Percentiles rank a stretch among this genome's conserved stretches.
Conservation (phyloP, 1,140 invertebrate genomes). For the Colletes gigas region DNA sequence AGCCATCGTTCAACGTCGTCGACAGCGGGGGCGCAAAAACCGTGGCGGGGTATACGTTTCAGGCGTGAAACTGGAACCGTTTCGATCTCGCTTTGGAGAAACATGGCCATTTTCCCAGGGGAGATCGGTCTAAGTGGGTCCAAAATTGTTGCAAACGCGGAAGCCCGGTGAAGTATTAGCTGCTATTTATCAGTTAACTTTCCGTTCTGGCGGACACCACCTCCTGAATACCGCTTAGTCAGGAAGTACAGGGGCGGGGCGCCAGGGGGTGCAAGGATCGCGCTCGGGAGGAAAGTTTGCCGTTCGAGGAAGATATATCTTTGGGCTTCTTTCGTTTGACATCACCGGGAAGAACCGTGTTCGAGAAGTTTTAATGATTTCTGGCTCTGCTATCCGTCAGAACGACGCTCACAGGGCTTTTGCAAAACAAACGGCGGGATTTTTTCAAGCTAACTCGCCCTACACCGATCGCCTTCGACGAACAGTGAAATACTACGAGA, state of each 20-base stretch:
- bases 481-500: neutral
- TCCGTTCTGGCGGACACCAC: constrained; percentile 52
- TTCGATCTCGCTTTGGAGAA: constrained; percentile 1
- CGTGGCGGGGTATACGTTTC: neutral
- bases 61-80: constrained; percentile 8
- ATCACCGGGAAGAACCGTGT: neutral
- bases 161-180: constrained; percentile 61
- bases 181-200: constrained; percentile 72
- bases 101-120: constrained; percentile 12
- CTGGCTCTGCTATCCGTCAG: neutral
- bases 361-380: constrained; percentile 36
- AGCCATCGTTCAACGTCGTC: constrained; percentile 50
- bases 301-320: constrained; percentile 25
- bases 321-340: constrained; percentile 42
- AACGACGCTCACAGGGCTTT: neutral
- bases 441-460: neutral
- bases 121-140: constrained; percentile 38
- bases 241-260: constrained; percentile 4
- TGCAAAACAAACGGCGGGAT: constrained; percentile 1
- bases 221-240: constrained; percentile 47
- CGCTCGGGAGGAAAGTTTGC: neutral
- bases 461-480: neutral
- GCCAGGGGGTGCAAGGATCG: neutral
- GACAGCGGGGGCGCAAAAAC: constrained; percentile 44
- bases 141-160: constrained; percentile 51